Evolutionary conservation across 2,888 invertebrate species (phyloP).

Genomic region (Lingula anatina): DNA sequence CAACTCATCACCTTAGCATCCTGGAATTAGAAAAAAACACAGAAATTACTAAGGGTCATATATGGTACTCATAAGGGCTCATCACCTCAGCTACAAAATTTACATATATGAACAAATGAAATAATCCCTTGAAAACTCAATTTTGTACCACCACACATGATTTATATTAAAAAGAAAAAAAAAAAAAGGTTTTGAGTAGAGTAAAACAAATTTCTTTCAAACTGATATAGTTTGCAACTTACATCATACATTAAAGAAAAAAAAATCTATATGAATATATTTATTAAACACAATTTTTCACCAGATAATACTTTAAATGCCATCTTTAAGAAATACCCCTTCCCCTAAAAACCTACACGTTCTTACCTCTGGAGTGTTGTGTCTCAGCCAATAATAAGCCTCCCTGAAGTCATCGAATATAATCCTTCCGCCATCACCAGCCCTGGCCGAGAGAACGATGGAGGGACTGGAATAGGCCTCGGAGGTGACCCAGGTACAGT

Average conservation of each 20-base stretch:
- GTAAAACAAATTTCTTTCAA: too few species aligned
- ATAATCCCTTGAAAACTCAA: too few species aligned
- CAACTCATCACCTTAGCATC: slow-evolving; percentile 97
- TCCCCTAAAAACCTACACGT: slow-evolving; percentile 52
- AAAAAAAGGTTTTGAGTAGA: too few species aligned
- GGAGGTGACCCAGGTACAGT: slow-evolving; percentile 98
- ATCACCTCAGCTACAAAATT: too few species aligned
- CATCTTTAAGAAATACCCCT: too few species aligned
- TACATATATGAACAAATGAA: too few species aligned
- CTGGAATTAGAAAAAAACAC: slow-evolving; percentile 58
- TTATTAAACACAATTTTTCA: background rate
- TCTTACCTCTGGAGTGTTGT: slow-evolving; percentile 80
- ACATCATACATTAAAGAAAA: slow-evolving; percentile 1
- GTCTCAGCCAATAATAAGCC: slow-evolving; percentile 96
- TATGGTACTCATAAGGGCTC: too few species aligned
- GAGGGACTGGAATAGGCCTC: slow-evolving; percentile 98
- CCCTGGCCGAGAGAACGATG: slow-evolving; percentile 67
- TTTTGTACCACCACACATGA: too few species aligned
- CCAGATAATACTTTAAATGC: background rate
- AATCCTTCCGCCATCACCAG: slow-evolving; percentile 79
- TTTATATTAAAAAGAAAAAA: too few species aligned
- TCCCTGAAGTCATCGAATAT: slow-evolving; percentile 99
- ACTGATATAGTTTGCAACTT: background rate
- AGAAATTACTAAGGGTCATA: too few species aligned
- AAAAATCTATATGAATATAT: background rate